These are phyloP conservation scores for Spialia ferax DNA, from an alignment of 2,888 invertebrate species.

Conservation along the genomic window DNA sequence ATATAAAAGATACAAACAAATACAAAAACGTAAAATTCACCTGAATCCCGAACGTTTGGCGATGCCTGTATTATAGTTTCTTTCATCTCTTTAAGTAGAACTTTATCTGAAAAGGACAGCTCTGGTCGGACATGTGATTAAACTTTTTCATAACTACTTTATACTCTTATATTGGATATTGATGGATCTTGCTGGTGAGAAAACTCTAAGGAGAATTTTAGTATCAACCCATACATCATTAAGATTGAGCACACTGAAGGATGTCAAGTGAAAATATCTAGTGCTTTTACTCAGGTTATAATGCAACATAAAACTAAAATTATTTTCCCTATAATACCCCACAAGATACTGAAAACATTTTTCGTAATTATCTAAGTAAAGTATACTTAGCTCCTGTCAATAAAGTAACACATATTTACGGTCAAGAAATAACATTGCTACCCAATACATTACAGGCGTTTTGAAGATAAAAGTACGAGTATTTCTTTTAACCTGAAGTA, in stretches of 20 bases:
- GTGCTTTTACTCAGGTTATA: not conserved
- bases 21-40: slow-evolving; percentile 48
- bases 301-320: not conserved
- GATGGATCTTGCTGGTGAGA: not conserved
- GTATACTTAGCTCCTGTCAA: not conserved
- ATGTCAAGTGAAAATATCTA: slow-evolving; percentile 28
- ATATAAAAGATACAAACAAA: not conserved
- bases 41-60: slow-evolving; percentile 58
- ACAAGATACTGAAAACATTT: too few relatives aligned
- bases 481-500: slow-evolving; percentile 55
- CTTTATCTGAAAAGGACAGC: slow-evolving; percentile 55
- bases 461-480: not conserved
- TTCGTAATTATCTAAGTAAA: too few relatives aligned
- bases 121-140: slow-evolving; percentile 29
- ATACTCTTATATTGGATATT: slow-evolving; percentile 4
- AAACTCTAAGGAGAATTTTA: not conserved
- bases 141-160: slow-evolving; percentile 20
- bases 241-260: not conserved
- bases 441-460: not conserved
- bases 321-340: too few relatives aligned
- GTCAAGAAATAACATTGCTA: not conserved
- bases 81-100: slow-evolving; percentile 53
- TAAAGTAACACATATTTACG: not conserved
- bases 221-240: slow-evolving; percentile 1
- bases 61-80: slow-evolving; percentile 59